These are phyloP conservation scores for Myotis myotis DNA, from an alignment of 2,797 vertebrate species.

Conservation along the genomic window DNA sequence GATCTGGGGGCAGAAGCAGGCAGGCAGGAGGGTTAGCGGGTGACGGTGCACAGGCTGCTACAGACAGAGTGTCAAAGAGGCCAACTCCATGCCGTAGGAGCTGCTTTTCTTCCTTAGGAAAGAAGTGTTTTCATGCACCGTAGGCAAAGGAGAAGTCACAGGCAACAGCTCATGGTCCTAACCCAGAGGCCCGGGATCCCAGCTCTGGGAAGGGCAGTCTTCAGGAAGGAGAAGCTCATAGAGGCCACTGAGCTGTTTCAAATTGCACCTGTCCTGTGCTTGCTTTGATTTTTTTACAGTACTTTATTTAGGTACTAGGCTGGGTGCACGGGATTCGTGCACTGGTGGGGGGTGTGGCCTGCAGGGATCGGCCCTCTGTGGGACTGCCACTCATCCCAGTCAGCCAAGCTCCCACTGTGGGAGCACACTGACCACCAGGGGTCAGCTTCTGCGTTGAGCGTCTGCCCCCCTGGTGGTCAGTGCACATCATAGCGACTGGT, in stretches of 20 bases:
- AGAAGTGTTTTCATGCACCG: background rate
- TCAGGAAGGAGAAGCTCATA: background rate
- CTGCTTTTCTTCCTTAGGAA: background rate
- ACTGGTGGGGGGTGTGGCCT: no score
- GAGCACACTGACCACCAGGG: no score
- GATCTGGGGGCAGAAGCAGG: background rate
- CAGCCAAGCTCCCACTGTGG: no score
- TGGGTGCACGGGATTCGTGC: no score
- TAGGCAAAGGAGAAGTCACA: background rate
- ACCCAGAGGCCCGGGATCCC: background rate
- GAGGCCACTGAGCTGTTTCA: background rate
- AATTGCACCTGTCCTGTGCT: background rate
- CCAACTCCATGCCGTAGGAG: background rate
- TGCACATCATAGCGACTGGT: no score
- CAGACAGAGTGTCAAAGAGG: background rate
- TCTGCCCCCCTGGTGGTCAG: no score
- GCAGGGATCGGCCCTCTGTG: no score
- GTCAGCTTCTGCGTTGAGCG: no score
- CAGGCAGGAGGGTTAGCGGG: no score
- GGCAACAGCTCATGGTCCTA: background rate
- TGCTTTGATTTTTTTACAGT: background rate
- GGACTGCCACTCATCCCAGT: no score
- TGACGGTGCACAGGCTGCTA: rapidly evolving
- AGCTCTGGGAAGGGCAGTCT: background rate
- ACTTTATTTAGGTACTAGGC: background rate